These are phyloP conservation scores for Molossus alvarezi DNA, from an alignment of 2,797 vertebrate species.

Conservation along the genomic window DNA sequence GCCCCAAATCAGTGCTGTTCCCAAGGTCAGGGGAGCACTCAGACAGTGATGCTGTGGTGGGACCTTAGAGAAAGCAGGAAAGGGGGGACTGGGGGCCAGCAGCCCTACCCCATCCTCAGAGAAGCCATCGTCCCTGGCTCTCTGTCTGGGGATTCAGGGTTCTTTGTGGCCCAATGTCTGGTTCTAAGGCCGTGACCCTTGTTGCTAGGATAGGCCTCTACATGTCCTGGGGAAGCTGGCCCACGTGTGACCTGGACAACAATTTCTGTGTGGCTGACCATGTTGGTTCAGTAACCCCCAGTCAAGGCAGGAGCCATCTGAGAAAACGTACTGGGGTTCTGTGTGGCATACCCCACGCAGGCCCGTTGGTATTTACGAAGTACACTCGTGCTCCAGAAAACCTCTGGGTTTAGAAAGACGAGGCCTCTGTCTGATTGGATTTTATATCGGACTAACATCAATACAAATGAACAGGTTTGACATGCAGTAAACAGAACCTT, in stretches of 20 bases:
- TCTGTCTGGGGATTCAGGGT: neutral
- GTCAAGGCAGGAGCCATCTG: neutral
- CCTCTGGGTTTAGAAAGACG: neutral
- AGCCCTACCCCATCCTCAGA: neutral
- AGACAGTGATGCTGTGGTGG: neutral
- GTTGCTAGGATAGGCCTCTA: neutral
- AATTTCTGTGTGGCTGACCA: neutral
- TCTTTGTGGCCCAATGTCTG: neutral
- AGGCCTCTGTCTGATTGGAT: neutral
- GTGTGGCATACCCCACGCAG: fast-evolving
- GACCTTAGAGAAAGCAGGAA: neutral
- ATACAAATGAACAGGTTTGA: neutral
- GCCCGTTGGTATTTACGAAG: neutral
- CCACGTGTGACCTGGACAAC: fast-evolving
- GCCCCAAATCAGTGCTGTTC: neutral
- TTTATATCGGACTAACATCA: neutral
- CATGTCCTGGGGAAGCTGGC: neutral
- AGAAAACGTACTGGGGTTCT: neutral
- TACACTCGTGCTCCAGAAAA: fast-evolving
- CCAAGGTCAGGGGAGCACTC: neutral
- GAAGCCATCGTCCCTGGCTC: neutral
- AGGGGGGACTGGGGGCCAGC: neutral
- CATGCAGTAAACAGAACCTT: neutral
- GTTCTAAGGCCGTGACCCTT: neutral
- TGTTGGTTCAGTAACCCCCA: no score